Base-by-base conservation (phyloP, 2,797 vertebrate species). In the Smutsia temminckii region DNA sequence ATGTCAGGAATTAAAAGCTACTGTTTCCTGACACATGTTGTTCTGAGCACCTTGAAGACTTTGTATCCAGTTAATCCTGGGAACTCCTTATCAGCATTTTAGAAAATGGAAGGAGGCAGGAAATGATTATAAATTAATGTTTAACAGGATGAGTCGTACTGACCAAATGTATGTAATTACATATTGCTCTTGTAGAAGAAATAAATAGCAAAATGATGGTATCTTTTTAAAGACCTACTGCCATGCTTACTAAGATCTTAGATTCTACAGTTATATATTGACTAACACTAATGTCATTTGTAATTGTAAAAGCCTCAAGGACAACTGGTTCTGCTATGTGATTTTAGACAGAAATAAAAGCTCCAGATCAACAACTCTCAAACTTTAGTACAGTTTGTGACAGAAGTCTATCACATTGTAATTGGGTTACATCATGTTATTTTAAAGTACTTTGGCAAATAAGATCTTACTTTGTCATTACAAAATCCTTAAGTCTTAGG, bases 341-440 rank as follows among this genome's bases (percentile, higher is more conserved):
- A 94, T 88, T 89, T 63, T 32, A 95, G 79, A 83, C 77, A 96
- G 87, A 93, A 97, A 96, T 96, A 96, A 96, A 95, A 85, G 34
- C 64, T 90, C 90, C 85, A 80, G 81, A 85, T 57, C 17, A 90
- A 91, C 20, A 17, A 79, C 29, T 92, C 27, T 85, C 72, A 89
- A 89, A 91, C 27, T 59, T 94, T 92, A 96, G 61, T 64, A 89
- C 68, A 95, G 91, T 69, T 91, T 94, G 93, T 91, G 37, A 71
- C 46, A 95, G 59, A 55, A 85, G 18, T 27, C 46, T n/a, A 89
- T 95, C 3, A 55, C n/a, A 11, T 23, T 64, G 20, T 91, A 64
- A 74, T 66, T 93, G 23, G 66, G 86, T 66, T 63, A 25, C 42
- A 55, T 37, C 13, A 2, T 78, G n/a, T 53, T 93, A 86, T 71